These are phyloP conservation scores for Drosophila seguyi DNA, from an alignment of 1,140 invertebrate species.

Conservation along the genomic window DNA sequence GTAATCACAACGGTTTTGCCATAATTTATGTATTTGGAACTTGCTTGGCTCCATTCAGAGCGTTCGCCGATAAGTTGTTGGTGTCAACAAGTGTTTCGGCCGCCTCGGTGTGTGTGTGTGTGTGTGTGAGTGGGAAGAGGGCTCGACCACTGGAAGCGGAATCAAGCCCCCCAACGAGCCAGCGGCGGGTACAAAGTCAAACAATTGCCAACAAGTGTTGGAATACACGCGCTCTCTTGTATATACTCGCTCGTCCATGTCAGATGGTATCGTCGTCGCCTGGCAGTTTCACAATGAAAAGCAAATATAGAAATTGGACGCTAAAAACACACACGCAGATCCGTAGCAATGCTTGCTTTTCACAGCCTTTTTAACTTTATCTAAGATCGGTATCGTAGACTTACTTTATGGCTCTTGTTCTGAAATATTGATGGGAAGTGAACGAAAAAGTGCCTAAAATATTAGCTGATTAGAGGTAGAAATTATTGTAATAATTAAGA, in stretches of 20 bases:
- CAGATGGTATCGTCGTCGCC: constrained; percentile 17
- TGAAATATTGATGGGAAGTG: constrained; percentile 11
- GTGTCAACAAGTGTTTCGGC: constrained; percentile 4
- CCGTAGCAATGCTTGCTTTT: constrained; percentile 2
- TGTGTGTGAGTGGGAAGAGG: constrained; percentile 50
- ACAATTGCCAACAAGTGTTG: constrained; percentile 36
- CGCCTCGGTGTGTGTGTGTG: no score
- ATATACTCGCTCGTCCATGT: not conserved
- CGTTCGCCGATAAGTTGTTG: constrained; percentile 31
- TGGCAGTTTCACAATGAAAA: constrained; percentile 8
- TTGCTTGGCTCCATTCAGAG: constrained; percentile 15
- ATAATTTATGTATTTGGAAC: constrained; percentile 40
- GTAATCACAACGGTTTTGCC: constrained; percentile 19
- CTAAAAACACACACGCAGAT: constrained; percentile 12
- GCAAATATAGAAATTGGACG: constrained; percentile 24
- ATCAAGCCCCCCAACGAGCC: constrained; percentile 33
- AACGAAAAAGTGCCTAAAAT: not conserved
- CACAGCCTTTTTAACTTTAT: constrained; percentile 26
- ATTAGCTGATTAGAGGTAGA: not conserved
- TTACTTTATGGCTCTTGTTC: constrained; percentile 13
- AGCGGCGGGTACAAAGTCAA: constrained; percentile 67
- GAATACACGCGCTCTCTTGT: constrained; percentile 1
- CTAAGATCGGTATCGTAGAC: constrained; percentile 10
- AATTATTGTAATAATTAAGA: not conserved
- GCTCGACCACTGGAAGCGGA: constrained; percentile 56